Base-by-base conservation (phyloP, 2,888 invertebrate species). In the Zeuzera pyrina region DNA sequence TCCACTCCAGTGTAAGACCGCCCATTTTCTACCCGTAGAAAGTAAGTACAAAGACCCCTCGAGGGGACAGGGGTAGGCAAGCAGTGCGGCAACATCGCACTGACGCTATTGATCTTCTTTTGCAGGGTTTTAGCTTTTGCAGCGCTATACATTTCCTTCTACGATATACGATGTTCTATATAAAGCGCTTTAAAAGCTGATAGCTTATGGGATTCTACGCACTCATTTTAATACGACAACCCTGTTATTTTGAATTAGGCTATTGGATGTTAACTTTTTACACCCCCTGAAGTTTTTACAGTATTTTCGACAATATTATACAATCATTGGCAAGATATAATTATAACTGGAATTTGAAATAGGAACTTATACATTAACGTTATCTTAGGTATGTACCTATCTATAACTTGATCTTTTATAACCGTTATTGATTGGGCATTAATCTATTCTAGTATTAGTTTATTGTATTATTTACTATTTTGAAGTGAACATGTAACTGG, bases 21-120 rank as follows among this genome's bases (percentile, higher is more conserved):
- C 73, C 72, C n/a, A n/a, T 43, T 45, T 57, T 45, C 29, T 21
- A 32, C 29, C 27, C 23, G 31, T 31, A 45, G 42, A 43, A 38
- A 56, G 52, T 47, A 56, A 56, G 71, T 67, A 70, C 72, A 72
- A 73, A 72, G 70, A 68, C 65, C 70, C 36, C 33, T 38, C 35
- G 48, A 39, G 42, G 51, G 55, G 58, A 54, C 39, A 42, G 51
- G 55, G 58, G 55, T 45, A 47, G 16, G 19, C 19, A 2, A 45
- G 43, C 57, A 60, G 63, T 49, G 55, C 57, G 65, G 62, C 66
- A 63, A 66, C 69, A 57, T 46, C 65, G 73, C 69, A 42, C 56
- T 52, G 41, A 56, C 50, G 66, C 67, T 76, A 77, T 77, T 60
- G 73, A 76, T 74, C 69, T 49, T 36, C 33, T 24, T 26, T 27